Percentiles rank a stretch among this genome's conserved stretches.
phyloP scores from a whole-genome alignment of 2,113 vertebrate genomes.

The Crocuta crocuta region DNA sequence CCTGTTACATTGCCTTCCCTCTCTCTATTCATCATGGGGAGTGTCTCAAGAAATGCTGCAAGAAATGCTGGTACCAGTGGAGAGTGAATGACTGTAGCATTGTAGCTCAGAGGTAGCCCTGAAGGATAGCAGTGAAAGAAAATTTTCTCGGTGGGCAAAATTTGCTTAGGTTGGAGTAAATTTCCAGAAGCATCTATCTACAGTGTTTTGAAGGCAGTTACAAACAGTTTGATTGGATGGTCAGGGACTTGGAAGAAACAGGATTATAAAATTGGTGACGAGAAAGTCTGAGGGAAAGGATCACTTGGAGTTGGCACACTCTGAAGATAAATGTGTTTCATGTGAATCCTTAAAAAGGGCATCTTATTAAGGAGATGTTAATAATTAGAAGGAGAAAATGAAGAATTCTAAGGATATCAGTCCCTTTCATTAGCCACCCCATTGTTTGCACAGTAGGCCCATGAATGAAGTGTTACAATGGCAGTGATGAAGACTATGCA shows the following conservation, averaged over 20 bases:
- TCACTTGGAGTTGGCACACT: neutral
- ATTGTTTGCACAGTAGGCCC: neutral
- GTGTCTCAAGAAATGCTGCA: neutral
- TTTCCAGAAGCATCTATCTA: neutral
- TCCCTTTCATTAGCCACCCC: neutral
- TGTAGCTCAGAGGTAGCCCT: neutral
- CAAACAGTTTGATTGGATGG: neutral
- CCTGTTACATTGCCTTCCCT: neutral
- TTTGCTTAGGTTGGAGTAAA: neutral
- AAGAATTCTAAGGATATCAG: neutral
- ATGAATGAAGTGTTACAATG: neutral
- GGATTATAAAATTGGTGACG: neutral
- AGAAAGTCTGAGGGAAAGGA: neutral
- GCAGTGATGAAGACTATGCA: neutral
- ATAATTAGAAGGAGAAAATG: neutral
- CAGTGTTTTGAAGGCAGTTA: neutral
- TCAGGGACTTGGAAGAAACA: neutral
- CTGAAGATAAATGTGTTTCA: neutral
- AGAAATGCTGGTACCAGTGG: neutral
- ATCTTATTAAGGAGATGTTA: neutral
- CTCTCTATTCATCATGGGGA: neutral
- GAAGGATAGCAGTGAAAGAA: neutral
- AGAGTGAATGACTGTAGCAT: neutral
- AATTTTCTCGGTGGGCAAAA: neutral
- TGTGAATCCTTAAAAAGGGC: neutral